Evolutionary conservation across 2,113 vertebrate species (phyloP).

Genomic region (Alethe castanea): DNA sequence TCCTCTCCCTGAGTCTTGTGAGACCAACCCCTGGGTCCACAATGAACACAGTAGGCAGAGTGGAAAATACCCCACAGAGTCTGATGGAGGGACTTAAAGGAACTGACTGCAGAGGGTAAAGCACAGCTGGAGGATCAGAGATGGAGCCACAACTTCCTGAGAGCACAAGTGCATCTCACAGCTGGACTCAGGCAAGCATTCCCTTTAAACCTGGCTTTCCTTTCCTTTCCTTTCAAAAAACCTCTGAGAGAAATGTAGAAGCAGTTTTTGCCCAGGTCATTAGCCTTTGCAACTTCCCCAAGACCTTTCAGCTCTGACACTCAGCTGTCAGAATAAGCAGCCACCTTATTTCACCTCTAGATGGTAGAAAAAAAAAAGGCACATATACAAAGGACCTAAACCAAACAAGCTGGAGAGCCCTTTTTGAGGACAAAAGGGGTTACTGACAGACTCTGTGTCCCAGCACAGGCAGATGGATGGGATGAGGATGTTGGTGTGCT

Average conservation of each 20-base stretch:
- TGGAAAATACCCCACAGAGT: neutral
- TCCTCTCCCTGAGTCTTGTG: neutral
- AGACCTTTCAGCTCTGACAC: neutral
- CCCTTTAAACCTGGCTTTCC: neutral
- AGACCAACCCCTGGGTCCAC: fast-evolving
- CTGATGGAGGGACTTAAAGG: neutral
- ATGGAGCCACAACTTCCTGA: neutral
- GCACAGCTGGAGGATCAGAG: neutral
- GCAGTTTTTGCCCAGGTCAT: neutral
- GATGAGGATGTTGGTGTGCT: neutral
- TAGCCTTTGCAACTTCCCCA: neutral
- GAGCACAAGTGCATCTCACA: neutral
- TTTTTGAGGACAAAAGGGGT: neutral
- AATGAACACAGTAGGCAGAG: fast-evolving
- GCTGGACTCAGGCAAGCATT: neutral
- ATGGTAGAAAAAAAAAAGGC: neutral
- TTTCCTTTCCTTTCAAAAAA: neutral
- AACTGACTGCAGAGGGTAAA: neutral
- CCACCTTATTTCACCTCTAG: neutral
- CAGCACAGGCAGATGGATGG: fast-evolving
- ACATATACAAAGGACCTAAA: neutral
- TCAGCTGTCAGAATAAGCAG: neutral
- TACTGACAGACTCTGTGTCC: neutral
- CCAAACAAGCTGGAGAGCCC: neutral
- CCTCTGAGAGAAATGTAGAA: neutral